Percentiles rank a stretch among this genome's conserved stretches.
These are phyloP conservation scores for Picathartes gymnocephalus DNA, from an alignment of 2,113 vertebrate genomes.

Conservation along the genomic window DNA sequence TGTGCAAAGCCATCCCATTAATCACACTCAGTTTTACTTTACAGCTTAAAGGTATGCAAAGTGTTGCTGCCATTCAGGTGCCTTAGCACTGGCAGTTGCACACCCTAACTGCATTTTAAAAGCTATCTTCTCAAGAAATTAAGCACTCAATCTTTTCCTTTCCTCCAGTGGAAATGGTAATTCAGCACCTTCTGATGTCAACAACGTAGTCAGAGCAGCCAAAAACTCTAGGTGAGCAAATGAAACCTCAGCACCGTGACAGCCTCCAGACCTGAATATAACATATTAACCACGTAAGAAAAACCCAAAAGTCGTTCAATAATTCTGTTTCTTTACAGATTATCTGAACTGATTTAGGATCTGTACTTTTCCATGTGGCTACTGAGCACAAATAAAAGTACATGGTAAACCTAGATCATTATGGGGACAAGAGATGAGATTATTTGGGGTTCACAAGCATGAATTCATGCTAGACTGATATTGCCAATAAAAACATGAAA, in stretches of 20 bases:
- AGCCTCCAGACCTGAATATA: not conserved
- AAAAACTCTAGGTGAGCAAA: not conserved
- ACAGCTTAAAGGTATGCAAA: conserved; percentile 30
- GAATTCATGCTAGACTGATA: not conserved
- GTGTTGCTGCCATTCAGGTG: conserved; percentile 3
- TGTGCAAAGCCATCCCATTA: conserved; percentile 36
- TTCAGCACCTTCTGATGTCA: conserved; percentile 16
- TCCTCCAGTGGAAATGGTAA: conserved; percentile 10
- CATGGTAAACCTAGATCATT: not conserved
- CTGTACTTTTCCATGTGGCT: not conserved
- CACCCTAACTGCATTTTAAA: conserved; percentile 38
- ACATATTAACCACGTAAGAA: not conserved
- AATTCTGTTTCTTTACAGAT: not conserved
- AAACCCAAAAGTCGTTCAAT: not conserved
- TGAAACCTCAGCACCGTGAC: not conserved
- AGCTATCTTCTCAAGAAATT: conserved; percentile 42
- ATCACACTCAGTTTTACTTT: conserved; percentile 49
- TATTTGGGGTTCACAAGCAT: not conserved
- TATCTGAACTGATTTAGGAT: not conserved
- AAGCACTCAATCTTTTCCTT: conserved; percentile 26
- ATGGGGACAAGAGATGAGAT: not conserved
- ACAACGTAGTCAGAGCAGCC: not conserved
- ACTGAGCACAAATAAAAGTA: not conserved
- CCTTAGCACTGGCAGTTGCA: not conserved
- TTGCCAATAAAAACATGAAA: not conserved